A percentile compares a stretch with the other conserved stretches of the same genome.
Conservation (phyloP, 2,888 invertebrate species). For the Pogonocherus hispidulus region DNA sequence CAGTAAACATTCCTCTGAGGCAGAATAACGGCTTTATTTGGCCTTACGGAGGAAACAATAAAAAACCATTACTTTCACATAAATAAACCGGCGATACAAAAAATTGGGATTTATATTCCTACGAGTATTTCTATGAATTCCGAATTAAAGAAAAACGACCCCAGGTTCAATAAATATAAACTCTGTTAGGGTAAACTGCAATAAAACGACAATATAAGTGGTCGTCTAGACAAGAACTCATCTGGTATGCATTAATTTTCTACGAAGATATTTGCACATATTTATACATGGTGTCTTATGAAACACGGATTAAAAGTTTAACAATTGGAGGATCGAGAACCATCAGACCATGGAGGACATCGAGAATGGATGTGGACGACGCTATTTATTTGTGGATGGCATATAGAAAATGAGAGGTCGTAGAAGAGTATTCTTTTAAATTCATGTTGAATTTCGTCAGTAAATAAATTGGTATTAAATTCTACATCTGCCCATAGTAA, state of each 20-base stretch:
- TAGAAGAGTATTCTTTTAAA: no score
- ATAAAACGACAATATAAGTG: conserved; percentile 23
- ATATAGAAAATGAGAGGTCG: no score
- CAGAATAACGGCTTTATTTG: no score
- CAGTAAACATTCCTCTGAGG: no score
- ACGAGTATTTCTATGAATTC: conserved; percentile 1
- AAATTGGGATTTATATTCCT: not conserved
- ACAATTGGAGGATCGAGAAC: no score
- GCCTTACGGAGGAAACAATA: not conserved
- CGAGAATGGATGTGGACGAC: no score
- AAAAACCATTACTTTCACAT: not conserved
- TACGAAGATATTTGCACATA: conserved; percentile 19
- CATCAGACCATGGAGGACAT: no score
- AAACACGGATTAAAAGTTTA: no score
- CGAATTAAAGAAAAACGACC: not conserved
- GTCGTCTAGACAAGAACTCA: conserved; percentile 19
- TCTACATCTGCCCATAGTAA: no score
- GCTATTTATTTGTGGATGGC: no score
- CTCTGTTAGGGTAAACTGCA: conserved; percentile 15
- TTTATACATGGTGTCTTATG: conserved; percentile 9
- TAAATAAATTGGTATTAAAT: no score
- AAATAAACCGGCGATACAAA: not conserved
- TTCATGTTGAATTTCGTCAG: no score
- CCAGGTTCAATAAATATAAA: conserved; percentile 19
- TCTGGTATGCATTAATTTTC: conserved; percentile 25